Evolutionary conservation across 2,888 invertebrate genomes (phyloP), one percentile per base, ranked within the genome.

Genomic region (Blera fallax): DNA sequence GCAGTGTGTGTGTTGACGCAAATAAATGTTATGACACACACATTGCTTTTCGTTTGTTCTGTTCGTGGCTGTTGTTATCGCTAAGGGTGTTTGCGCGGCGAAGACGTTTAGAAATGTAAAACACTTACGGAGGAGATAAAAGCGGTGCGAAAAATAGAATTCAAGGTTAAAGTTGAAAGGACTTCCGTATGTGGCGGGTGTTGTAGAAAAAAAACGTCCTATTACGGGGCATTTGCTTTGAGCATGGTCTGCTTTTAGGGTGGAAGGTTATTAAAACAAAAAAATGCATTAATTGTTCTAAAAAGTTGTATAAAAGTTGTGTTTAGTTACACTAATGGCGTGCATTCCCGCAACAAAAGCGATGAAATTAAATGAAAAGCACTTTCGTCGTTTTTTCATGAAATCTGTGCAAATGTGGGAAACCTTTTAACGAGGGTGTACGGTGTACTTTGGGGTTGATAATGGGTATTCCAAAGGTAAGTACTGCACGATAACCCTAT

Each of bases 131-230:
- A 14, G 10, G 10, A 6, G 60, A 37, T 27, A 50, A 24, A 48
- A 18, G 52, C 3, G 24, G 24, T 32, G 24, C 11, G 16, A 21
- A 62, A 64, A 65, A 56, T 40, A 52, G 43, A 54, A 65, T 27
- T 65, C 65, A 74, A 74, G 74, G 74, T 32, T 24, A 50, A 40
- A 52, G 62, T 74, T 65, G 74, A 74, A 74, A 64, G 45, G 74
- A 74, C 43, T 64, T 64, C 29, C 34, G 27, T 37, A 45, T 48
- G 18, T 48, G 2, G 16, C 18, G 40, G 11, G 18, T 45, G 11
- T 8, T 21, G 11, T 11, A 7, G 7, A 8, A 37, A 7, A 5
- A 37, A 37, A 24, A 21, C 0, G 21, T 37, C 11, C 58, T 58
- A 5, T 24, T 58, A 37, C 6, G 37, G 8, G n/a, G 3, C n/a